Evolutionary conservation across 2,888 invertebrate genomes (phyloP), one percentile per base, ranked within the genome.

Genomic region (Phortica okadai): DNA sequence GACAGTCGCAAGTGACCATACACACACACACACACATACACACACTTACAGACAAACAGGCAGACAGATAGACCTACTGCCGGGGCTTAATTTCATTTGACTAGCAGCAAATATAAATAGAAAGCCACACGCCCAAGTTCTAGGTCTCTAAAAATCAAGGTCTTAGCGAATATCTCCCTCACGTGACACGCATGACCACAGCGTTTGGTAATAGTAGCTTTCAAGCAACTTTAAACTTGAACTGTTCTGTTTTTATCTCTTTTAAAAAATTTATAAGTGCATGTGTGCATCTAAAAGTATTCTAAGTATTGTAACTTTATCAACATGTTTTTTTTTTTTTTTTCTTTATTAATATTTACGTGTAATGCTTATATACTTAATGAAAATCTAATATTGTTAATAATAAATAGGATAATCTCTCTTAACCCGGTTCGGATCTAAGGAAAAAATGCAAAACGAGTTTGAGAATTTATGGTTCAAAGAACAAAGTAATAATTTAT

Each of bases 21-120:
- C 10, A 8, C 14, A 14, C 14, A 11, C 6, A n/a, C 8, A 2
- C 66, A 21, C 7, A 2, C 8, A 2, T 42, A 21, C 7, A 2
- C 10, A 8, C 50, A 50, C 8, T 50, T 1, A 33, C 33, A 33
- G 33, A 33, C 50, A 8, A 6, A 8, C 14, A 14, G 8, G 14
- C 6, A 45, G 5, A 6, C 66, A 21, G 14, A 6, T 14, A 6
- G 14, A 8, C 10, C 50, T 14, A 50, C 2, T 50, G 10, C 50
- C 70, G 73, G 80, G 90, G 90, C 91, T 91, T 90, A 88, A 85
- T 90, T 91, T 91, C 89, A 90, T 91, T 91, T 91, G 91, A 90
- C 90, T 77, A 81, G 90, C 84, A 84, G 89, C 91, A 91, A 91
- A 91, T 91, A 88, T 89, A 90, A 89, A 88, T 89, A 82, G 83